phyloP scores from a whole-genome alignment of 1,140 invertebrate species.

The Phocides pigmalion region DNA sequence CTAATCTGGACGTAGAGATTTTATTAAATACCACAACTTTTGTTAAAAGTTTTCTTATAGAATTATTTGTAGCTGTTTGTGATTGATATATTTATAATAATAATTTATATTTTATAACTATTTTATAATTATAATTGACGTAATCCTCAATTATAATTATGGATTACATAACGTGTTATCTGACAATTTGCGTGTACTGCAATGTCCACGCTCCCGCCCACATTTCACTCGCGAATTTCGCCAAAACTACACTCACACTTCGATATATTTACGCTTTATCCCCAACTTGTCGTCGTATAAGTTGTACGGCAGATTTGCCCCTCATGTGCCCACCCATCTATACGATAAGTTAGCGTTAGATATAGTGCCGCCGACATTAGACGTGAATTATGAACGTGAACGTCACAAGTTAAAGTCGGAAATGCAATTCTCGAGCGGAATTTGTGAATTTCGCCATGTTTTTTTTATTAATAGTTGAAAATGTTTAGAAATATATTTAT shows the following conservation, averaged over 20 bases:
- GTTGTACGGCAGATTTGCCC: slow-evolving; percentile 39
- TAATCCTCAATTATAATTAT: not conserved
- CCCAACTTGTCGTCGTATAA: slow-evolving; percentile 60
- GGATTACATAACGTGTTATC: slow-evolving; percentile 34
- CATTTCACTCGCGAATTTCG: slow-evolving; percentile 64
- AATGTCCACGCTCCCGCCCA: slow-evolving; percentile 56
- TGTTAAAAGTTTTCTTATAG: too few species aligned
- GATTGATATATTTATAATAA: too few species aligned
- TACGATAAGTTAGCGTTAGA: slow-evolving; percentile 1
- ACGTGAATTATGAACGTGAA: slow-evolving; percentile 16
- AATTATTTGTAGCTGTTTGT: too few species aligned
- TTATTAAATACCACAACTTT: too few species aligned
- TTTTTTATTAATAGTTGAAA: too few species aligned
- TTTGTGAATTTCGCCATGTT: not conserved
- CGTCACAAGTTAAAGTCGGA: slow-evolving; percentile 20
- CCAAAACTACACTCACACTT: slow-evolving; percentile 73
- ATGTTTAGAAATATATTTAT: too few species aligned
- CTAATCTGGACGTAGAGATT: too few species aligned
- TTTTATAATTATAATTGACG: too few species aligned
- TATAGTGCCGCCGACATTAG: slow-evolving; percentile 17
- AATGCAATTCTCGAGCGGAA: slow-evolving; percentile 3
- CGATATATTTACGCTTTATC: slow-evolving; percentile 69
- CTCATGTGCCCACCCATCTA: slow-evolving; percentile 31
- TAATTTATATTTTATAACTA: not conserved
- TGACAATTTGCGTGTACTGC: slow-evolving; percentile 46